phyloP scores from a whole-genome alignment of 2,888 invertebrate species.

The Cataglyphis albicans region DNA sequence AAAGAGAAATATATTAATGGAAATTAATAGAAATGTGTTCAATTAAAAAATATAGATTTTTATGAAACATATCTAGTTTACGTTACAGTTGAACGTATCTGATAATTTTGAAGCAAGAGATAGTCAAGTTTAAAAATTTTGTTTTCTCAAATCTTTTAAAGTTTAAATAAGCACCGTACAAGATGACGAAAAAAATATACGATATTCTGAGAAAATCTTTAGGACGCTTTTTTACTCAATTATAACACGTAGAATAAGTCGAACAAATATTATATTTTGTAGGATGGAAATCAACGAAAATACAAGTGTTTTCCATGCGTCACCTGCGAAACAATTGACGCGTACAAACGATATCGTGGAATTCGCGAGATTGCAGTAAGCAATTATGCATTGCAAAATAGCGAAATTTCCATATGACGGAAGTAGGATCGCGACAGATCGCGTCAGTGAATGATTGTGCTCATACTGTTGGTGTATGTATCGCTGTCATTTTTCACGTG shows the following conservation, averaged over 20 bases:
- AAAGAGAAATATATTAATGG: neutral
- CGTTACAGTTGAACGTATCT: too few relatives aligned
- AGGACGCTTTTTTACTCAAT: neutral
- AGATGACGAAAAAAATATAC: neutral
- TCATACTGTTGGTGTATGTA: constrained; percentile 33
- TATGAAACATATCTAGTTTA: too few relatives aligned
- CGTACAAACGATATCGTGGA: constrained; percentile 18
- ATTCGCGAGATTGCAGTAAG: constrained; percentile 31
- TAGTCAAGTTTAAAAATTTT: neutral
- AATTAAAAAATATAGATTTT: too few relatives aligned
- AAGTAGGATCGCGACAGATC: constrained; percentile 43
- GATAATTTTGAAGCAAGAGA: neutral
- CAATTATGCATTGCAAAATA: constrained; percentile 38
- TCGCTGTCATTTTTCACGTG: constrained; percentile 34
- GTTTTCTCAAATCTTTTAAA: neutral
- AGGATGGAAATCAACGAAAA: neutral
- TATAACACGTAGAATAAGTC: neutral
- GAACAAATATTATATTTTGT: neutral
- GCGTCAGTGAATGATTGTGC: constrained; percentile 24
- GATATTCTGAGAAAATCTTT: neutral
- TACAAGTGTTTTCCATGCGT: neutral
- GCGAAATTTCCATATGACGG: constrained; percentile 50
- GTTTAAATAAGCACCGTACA: neutral
- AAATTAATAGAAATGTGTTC: too few relatives aligned
- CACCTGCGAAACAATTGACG: neutral